Percentiles rank a stretch among this genome's conserved stretches.
Evolutionary conservation across 1,140 invertebrate genomes (phyloP).

Genomic region (Drosophila burlai): DNA sequence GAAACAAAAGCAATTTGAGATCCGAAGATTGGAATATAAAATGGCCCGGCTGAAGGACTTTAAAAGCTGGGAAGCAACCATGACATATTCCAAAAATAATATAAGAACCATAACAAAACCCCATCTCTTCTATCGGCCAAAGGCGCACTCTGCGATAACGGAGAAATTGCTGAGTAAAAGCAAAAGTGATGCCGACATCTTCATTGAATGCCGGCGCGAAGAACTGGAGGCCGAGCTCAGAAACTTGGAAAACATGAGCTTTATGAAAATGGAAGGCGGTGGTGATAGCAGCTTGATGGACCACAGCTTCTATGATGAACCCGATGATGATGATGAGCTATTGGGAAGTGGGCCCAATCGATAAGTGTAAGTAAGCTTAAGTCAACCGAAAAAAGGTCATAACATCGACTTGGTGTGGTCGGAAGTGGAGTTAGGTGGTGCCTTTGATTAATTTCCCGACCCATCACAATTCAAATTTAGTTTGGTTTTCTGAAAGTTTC

Average conservation of each 20-base stretch:
- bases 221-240: constrained; percentile 56
- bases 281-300: constrained; percentile 50
- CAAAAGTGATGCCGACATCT: constrained; percentile 52
- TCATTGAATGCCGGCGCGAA: constrained; percentile 53
- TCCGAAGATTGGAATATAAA: constrained; percentile 95
- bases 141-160: constrained; percentile 38
- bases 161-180: constrained; percentile 59
- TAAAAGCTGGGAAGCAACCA: constrained; percentile 94
- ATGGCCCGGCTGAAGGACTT: constrained; percentile 95
- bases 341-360: constrained; percentile 9
- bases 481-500: constrained; percentile 1
- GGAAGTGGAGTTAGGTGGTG: constrained; percentile 3
- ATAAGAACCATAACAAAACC: constrained; percentile 95
- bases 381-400: neutral
- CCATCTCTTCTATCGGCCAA: constrained; percentile 94
- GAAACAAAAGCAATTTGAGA: constrained; percentile 94
- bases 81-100: constrained; percentile 91
- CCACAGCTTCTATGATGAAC: constrained; percentile 37
- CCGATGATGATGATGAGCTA: constrained; percentile 33
- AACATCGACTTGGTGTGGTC: constrained; percentile 2
- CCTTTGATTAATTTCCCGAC: constrained; percentile 11
- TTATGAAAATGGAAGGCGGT: constrained; percentile 54
- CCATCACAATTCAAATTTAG: constrained; percentile 3
- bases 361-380: constrained; percentile 40
- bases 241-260: constrained; percentile 57